phyloP scores from a whole-genome alignment of 2,797 vertebrate genomes.

The Babyrousa celebensis region DNA sequence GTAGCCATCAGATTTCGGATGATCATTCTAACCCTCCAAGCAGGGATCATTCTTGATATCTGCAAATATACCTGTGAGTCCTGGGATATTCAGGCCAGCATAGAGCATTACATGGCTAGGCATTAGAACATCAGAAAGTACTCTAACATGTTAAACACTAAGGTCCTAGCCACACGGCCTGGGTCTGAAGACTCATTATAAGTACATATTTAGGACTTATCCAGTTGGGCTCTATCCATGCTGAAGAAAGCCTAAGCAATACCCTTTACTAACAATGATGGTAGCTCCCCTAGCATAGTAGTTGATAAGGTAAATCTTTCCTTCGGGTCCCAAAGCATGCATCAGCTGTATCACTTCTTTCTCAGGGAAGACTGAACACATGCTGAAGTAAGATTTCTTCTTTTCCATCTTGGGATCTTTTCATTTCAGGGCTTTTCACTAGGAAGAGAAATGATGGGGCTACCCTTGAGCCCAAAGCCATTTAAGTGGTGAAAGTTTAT shows the following conservation, averaged over 20 bases:
- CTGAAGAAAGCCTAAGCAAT: slow-evolving; percentile 49
- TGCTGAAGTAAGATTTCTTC: slow-evolving; percentile 52
- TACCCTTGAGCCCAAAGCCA: slow-evolving; percentile 58
- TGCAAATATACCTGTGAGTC: slow-evolving; percentile 29
- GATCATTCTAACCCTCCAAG: background rate
- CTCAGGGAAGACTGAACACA: slow-evolving; percentile 53
- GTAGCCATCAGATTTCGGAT: slow-evolving; percentile 45
- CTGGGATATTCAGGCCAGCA: background rate
- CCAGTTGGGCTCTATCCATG: slow-evolving; percentile 32
- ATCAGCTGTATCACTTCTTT: slow-evolving; percentile 39
- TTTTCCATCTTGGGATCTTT: slow-evolving; percentile 72
- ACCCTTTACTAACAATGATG: slow-evolving; percentile 17
- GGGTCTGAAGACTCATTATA: slow-evolving; percentile 32
- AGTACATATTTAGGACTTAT: slow-evolving; percentile 58
- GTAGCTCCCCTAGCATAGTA: slow-evolving; percentile 51
- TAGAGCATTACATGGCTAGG: background rate
- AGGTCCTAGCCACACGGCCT: background rate
- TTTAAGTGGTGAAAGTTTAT: slow-evolving; percentile 67
- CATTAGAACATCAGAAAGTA: slow-evolving; percentile 19
- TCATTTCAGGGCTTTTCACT: slow-evolving; percentile 56
- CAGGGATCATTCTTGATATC: slow-evolving; percentile 23
- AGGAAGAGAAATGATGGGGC: slow-evolving; percentile 34
- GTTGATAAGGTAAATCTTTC: slow-evolving; percentile 50
- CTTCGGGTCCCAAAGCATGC: slow-evolving; percentile 64
- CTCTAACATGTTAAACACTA: slow-evolving; percentile 1